These are phyloP conservation scores for Brachyhypopomus occidentalis DNA, from an alignment of 2,113 vertebrate genomes.

Conservation along the genomic window DNA sequence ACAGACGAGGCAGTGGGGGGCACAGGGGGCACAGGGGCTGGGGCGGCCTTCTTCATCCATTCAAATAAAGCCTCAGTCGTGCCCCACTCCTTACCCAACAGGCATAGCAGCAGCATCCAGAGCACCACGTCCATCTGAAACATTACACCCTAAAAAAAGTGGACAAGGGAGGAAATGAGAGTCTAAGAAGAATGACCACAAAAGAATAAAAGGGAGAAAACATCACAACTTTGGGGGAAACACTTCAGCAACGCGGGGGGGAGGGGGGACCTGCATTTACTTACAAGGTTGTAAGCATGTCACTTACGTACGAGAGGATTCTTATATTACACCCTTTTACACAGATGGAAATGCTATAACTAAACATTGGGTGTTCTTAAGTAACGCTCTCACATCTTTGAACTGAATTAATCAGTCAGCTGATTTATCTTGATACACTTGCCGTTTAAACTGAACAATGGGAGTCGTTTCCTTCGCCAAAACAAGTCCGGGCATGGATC, in stretches of 20 bases:
- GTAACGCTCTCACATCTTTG: too few species aligned
- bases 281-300: too few species aligned
- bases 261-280: too few species aligned
- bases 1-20: background rate
- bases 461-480: background rate
- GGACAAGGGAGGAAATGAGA: background rate
- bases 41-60: slow-evolving; percentile 61
- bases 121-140: background rate
- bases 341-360: too few species aligned
- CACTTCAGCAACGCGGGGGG: too few species aligned
- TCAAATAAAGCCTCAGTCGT: slow-evolving; percentile 67
- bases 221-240: too few species aligned
- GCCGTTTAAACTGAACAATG: background rate
- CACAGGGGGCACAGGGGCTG: slow-evolving; percentile 28
- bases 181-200: background rate
- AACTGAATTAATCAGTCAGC: too few species aligned
- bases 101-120: slow-evolving; percentile 51
- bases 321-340: too few species aligned
- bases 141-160: slow-evolving; percentile 9
- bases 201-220: background rate
- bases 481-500: slow-evolving; percentile 44
- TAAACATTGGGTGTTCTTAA: too few species aligned
- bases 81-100: slow-evolving; percentile 51
- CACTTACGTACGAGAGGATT: too few species aligned
- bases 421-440: background rate